These are phyloP conservation scores for Eciton burchellii DNA, from an alignment of 1,140 invertebrate genomes.

Conservation along the genomic window DNA sequence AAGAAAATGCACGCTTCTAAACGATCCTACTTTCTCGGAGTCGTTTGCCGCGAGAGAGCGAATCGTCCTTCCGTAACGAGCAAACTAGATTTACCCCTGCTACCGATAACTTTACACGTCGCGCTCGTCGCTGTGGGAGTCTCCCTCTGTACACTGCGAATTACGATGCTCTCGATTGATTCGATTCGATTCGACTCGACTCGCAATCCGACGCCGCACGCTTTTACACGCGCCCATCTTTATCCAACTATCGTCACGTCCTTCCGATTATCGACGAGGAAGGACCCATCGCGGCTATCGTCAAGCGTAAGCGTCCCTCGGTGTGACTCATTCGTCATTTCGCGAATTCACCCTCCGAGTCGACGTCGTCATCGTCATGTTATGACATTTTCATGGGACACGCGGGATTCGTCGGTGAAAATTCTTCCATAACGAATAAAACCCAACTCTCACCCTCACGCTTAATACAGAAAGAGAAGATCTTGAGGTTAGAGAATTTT, in stretches of 20 bases:
- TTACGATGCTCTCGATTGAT: conserved; percentile 70
- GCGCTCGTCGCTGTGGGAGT: conserved; percentile 2
- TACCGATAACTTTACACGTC: conserved; percentile 48
- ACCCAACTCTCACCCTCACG: background rate
- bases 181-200: conserved; percentile 67
- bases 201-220: conserved; percentile 61
- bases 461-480: background rate
- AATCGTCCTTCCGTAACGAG: conserved; percentile 62
- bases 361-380: background rate
- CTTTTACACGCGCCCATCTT: conserved; percentile 24
- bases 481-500: background rate
- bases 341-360: conserved; percentile 51
- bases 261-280: conserved; percentile 37
- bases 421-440: conserved; percentile 62
- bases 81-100: conserved; percentile 66
- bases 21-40: conserved; percentile 6
- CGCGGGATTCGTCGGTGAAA: conserved; percentile 61
- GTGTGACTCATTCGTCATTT: conserved; percentile 77
- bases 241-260: conserved; percentile 35
- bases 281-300: conserved; percentile 26
- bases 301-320: conserved; percentile 35
- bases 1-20: conserved; percentile 54
- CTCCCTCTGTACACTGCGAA: conserved; percentile 52
- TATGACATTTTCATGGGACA: conserved; percentile 64
- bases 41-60: background rate